A percentile compares a stretch with the other conserved stretches of the same genome.
These are phyloP conservation scores for Vidua chalybeata DNA, from an alignment of 2,113 vertebrate genomes.

Conservation along the genomic window DNA sequence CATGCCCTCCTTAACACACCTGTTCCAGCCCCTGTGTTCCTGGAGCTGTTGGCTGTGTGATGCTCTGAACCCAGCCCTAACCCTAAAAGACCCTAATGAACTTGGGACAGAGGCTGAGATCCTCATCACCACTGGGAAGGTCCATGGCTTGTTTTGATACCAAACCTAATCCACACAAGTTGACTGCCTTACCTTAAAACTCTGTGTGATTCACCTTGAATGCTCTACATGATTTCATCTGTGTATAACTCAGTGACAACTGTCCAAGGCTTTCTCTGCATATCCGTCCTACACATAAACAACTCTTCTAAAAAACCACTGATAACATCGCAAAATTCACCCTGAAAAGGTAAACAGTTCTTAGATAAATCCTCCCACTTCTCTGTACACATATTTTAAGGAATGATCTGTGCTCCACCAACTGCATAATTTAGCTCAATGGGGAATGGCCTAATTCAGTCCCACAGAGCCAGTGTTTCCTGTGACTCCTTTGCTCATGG, in stretches of 20 bases:
- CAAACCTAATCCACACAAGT: neutral
- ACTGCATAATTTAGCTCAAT: neutral
- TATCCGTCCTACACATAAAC: neutral
- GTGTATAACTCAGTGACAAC: neutral
- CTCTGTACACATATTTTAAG: neutral
- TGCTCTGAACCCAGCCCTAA: neutral
- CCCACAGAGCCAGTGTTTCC: neutral
- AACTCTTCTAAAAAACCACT: neutral
- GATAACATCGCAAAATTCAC: neutral
- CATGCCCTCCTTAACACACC: neutral
- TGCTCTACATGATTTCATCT: neutral
- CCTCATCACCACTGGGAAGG: neutral
- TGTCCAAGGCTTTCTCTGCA: neutral
- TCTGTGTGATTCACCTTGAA: neutral
- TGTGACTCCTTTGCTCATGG: neutral
- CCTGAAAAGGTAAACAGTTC: neutral
- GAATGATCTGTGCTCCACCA: neutral
- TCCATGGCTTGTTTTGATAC: neutral
- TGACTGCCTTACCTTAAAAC: neutral
- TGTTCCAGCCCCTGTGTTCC: neutral
- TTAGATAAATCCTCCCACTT: neutral
- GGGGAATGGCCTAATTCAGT: neutral
- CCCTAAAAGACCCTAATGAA: neutral
- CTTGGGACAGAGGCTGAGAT: neutral
- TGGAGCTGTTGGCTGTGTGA: accelerated